These are phyloP conservation scores for Drosophila orena DNA, from an alignment of 1,140 invertebrate genomes.

Conservation along the genomic window DNA sequence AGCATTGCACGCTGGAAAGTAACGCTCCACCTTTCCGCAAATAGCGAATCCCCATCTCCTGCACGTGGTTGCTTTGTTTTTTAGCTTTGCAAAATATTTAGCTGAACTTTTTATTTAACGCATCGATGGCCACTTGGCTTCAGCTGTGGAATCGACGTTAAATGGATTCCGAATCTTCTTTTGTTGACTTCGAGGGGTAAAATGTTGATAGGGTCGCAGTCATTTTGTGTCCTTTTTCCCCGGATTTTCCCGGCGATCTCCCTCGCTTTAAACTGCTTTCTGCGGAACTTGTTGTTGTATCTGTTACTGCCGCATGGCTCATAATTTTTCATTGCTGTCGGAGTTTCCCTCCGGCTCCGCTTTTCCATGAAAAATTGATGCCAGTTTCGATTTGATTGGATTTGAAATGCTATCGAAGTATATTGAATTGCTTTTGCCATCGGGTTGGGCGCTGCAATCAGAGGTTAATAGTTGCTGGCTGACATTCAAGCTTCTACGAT, in stretches of 20 bases:
- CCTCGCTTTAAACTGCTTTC: slow-evolving; percentile 29
- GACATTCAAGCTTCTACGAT: slow-evolving; percentile 36
- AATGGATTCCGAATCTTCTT: slow-evolving; percentile 7
- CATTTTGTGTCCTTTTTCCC: no score
- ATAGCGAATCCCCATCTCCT: neutral
- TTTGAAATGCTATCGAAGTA: slow-evolving; percentile 67
- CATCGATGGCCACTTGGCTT: slow-evolving; percentile 66
- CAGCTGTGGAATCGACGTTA: slow-evolving; percentile 7
- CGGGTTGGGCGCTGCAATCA: slow-evolving; percentile 33
- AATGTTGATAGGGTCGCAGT: slow-evolving; percentile 33
- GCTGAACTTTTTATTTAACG: slow-evolving; percentile 77
- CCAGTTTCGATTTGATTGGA: slow-evolving; percentile 72
- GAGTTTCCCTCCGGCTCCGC: slow-evolving; percentile 32
- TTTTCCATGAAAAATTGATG: slow-evolving; percentile 69
- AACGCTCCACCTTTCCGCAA: neutral
- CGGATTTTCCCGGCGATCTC: neutral
- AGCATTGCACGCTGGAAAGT: neutral
- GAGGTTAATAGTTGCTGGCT: slow-evolving; percentile 40
- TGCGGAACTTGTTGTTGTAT: slow-evolving; percentile 16
- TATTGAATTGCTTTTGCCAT: slow-evolving; percentile 58
- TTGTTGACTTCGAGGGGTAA: slow-evolving; percentile 23
- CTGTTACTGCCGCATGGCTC: slow-evolving; percentile 70
- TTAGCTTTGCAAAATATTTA: slow-evolving; percentile 69
- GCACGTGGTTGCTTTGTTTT: slow-evolving; percentile 54
- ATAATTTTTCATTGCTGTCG: slow-evolving; percentile 75